These are phyloP conservation scores for Myiotriccus ornatus DNA, from an alignment of 2,797 vertebrate genomes.

Conservation along the genomic window DNA sequence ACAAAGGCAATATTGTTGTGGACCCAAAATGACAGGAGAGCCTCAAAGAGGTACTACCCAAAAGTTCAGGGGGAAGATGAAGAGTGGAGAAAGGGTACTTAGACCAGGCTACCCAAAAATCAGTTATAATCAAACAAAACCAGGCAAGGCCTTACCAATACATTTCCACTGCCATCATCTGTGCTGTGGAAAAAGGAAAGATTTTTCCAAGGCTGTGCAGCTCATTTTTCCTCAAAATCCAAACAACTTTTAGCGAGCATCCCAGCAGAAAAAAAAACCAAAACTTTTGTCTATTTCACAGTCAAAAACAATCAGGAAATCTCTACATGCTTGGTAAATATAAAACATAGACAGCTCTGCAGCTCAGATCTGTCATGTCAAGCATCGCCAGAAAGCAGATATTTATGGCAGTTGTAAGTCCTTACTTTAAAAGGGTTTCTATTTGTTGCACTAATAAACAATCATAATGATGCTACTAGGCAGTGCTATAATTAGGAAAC, in stretches of 20 bases:
- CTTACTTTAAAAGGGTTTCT: neutral
- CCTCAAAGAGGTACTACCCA: neutral
- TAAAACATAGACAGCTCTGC: neutral
- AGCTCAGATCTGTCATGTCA: neutral
- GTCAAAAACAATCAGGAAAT: neutral
- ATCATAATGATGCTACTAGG: neutral
- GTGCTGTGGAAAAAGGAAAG: neutral
- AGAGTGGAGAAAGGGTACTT: neutral
- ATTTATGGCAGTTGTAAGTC: neutral
- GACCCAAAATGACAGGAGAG: neutral
- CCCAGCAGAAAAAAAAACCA: neutral
- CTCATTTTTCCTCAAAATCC: conserved; percentile 1
- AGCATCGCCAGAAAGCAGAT: neutral
- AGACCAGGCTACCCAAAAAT: neutral
- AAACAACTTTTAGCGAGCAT: neutral
- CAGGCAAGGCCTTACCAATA: neutral
- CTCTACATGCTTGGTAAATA: neutral
- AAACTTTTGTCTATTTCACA: neutral
- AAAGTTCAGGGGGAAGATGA: neutral
- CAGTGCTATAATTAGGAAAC: conserved; percentile 28
- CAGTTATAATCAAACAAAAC: neutral
- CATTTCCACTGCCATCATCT: neutral
- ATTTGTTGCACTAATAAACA: conserved; percentile 27
- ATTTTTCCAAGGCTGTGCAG: neutral
- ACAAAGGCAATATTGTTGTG: neutral